phyloP scores from a whole-genome alignment of 2,888 invertebrate species.

The Heteropelma amictum region DNA sequence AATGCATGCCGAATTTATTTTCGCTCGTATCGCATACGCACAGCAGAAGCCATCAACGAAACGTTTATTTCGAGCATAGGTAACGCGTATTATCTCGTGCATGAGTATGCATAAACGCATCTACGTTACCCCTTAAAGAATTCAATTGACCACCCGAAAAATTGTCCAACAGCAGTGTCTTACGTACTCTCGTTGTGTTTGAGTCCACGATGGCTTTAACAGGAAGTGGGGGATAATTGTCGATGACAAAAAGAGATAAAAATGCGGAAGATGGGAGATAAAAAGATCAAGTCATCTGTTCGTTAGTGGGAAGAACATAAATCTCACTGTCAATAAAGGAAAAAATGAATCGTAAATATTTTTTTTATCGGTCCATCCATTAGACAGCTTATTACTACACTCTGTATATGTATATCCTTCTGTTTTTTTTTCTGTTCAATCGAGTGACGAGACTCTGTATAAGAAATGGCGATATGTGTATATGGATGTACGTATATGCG shows the following conservation, averaged over 20 bases:
- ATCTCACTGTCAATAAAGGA: not conserved
- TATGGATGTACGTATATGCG: constrained; percentile 1
- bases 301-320: too few species aligned
- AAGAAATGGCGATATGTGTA: constrained; percentile 13
- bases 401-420: not conserved
- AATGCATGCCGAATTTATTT: constrained; percentile 63
- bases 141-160: not conserved
- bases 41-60: constrained; percentile 61
- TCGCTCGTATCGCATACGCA: constrained; percentile 58
- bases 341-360: not conserved
- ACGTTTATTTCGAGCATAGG: constrained; percentile 64
- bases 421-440: not conserved
- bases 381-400: not conserved
- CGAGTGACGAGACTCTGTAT: constrained; percentile 1
- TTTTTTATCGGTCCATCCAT: constrained; percentile 2
- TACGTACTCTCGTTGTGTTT: not conserved
- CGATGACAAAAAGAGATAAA: not conserved
- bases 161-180: constrained; percentile 4
- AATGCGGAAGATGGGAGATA: not conserved
- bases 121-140: constrained; percentile 34
- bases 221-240: constrained; percentile 16
- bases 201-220: constrained; percentile 9
- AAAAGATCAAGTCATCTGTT: not conserved
- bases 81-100: constrained; percentile 30
- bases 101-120: not conserved